Base-by-base conservation (phyloP, 1,140 invertebrate species). In the Palaemon carinicauda region DNA sequence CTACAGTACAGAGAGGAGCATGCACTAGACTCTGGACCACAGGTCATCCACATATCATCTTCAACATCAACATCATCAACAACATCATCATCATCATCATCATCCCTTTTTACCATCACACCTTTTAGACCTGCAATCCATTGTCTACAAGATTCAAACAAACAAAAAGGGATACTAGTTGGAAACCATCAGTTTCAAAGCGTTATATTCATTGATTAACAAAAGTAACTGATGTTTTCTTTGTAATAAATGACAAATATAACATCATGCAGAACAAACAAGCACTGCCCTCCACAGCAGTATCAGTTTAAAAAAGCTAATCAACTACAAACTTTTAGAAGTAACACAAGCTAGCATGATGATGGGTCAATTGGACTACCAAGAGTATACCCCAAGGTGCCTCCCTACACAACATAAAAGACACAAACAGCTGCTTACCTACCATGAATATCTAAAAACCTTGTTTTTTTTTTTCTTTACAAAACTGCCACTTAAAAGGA, bases 1-100 rank as follows among this genome's bases (percentile, higher is more conserved):
- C 81, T 82, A 82, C 81, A 75, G 81, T 74, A 82, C 81, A 82
- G 69, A 82, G 81, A 82, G 81, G 80, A 81, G 81, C 81, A 82
- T 82, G 81, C 81, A 82, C 24, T 53, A 82, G 51, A 82, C 81
- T 74, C 69, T 71, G 81, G 71, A 74, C 65, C 50, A 82, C 69
- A 75, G 69, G 69, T 53, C 81, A 73, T 41, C 65, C 69, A 65
- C 56, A 21, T 65, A 65, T 41, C 41, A 41, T 41, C 41, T 9
- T 41, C 41, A 41, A 9, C 41, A 3, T 41, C 41, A 1, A 9
- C 41, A 41, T 41, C 41, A 41, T 9, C 41, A 41, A 9, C 41
- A 41, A 1, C 41, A 41, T 41, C 41, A 41, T 41, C 41, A 41
- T 41, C 41, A 41, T 41, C 41, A 41, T 41, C 41, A 41, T 1